Evolutionary conservation across 2,113 vertebrate genomes (phyloP), one percentile per base, ranked within the genome.

Genomic region (Amblyopsis rosae): DNA sequence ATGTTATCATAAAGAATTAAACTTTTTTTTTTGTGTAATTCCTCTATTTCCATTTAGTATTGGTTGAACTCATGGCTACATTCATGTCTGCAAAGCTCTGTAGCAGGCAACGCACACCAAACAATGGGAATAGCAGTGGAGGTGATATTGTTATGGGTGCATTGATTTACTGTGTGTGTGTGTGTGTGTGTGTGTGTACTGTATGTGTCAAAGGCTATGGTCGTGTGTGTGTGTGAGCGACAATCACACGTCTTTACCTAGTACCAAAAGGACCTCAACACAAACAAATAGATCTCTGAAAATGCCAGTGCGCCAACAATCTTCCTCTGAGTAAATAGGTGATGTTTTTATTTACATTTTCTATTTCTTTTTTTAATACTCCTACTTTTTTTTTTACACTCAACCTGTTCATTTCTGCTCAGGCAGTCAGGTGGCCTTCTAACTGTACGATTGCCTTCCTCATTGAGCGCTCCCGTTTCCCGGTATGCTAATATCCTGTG

Each of bases 401-500:
- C 78, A 59, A 32, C 56, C 62, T 8, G 55, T 68, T 72, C 83
- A 59, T 84, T 86, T 89, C 68, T 80, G 73, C 76, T 80, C 74
- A 78, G 82, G 84, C 85, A 83, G 87, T 86, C 80, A 84, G 79
- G 10, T 17, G 80, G 84, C 79, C 76, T 84, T 88, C 88, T 85
- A 87, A 87, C 83, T 73, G 73, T 86, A 88, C 87, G 88, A 87
- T 83, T 80, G 82, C 80, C 82, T 88, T 87, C 85, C 86, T 74
- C 85, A 81, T 82, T 85, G 76, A 70, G 80, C 79, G 77, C 84
- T 83, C 79, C 82, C 81, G 81, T 87, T 89, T 86, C 86, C 83
- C 62, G 72, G 83, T 87, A 89, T 92, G 91, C 85, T 91, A 89
- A 92, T 92, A 87, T 88, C 83, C 82, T 90, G 74, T 90, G 90